Evolutionary conservation across 2,888 invertebrate species (phyloP), one percentile per base, ranked within the genome.

Genomic region (Spicauda simplicius): DNA sequence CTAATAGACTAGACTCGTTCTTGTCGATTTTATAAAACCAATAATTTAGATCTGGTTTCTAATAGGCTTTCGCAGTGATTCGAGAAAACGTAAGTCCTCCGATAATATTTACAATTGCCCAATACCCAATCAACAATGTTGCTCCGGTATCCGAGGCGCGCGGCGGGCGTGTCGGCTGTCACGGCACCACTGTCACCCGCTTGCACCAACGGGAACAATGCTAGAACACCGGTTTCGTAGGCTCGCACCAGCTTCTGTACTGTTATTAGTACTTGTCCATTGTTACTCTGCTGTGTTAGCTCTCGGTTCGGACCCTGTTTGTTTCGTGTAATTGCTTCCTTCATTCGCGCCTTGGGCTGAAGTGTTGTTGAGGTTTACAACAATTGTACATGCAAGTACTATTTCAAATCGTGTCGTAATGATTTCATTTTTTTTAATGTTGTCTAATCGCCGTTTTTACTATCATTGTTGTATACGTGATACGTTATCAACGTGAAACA

Each of bases 201-300:
- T 41, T 37, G 60, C 59, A 25, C 65, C 59, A 65, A 52, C 64
- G 41, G 65, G 54, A 58, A 53, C 58, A 58, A 65, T 53, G 65
- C 54, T 54, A 65, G 16, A 58, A 65, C 65, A 65, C 65, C 65
- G 65, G 65, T 59, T 54, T 48, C 18, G 57, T 50, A 37, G 2
- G 18, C 41, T 30, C 33, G 54, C 59, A 20, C 65, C 53, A 19
- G 54, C 65, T 64, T 14, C 64, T 59, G 54, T 54, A 59, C 59
- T 65, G 65, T 65, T 65, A 65, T 65, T 65, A 59, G 60, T 52
- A 60, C 60, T 50, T 33, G 50, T 60, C 54, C n/a, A 65, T 54
- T 65, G 59, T 65, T 14, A 18, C 30, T 41, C 25, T 54, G 53
- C 12, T 48, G 65, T 37, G 12, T 57, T 19, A 12, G 50, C 33